A percentile compares a stretch with the other conserved stretches of the same genome.
These are phyloP conservation scores for Phainopepla nitens DNA, from an alignment of 2,113 vertebrate species.

Conservation along the genomic window DNA sequence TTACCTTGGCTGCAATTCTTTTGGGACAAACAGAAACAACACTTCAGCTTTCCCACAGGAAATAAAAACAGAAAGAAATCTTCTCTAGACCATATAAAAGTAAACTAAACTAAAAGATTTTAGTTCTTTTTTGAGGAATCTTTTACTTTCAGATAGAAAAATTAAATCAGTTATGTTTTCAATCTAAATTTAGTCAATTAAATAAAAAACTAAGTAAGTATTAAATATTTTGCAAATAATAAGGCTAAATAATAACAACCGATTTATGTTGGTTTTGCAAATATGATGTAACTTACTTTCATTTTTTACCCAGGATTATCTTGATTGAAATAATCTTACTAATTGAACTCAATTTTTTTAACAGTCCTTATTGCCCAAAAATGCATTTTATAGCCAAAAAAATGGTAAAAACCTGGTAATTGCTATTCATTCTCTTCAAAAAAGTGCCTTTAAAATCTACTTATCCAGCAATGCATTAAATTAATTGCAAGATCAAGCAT, in stretches of 20 bases:
- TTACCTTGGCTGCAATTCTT: background rate
- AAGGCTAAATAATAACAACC: background rate
- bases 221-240: background rate
- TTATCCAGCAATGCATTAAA: background rate
- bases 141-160: background rate
- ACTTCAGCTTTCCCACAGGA: background rate
- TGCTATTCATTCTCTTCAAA: background rate
- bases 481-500: background rate
- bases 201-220: background rate
- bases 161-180: background rate
- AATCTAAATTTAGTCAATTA: background rate
- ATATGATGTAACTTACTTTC: background rate
- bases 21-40: background rate
- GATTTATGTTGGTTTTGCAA: background rate
- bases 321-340: background rate
- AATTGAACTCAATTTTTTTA: background rate
- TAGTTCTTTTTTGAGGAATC: accelerated
- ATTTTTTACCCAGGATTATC: background rate
- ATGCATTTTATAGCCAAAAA: background rate
- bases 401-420: background rate
- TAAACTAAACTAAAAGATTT: background rate
- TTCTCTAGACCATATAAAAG: background rate
- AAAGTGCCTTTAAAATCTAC: background rate
- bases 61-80: background rate
- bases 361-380: background rate